These are phyloP conservation scores for Pygocentrus nattereri DNA, from an alignment of 2,797 vertebrate genomes.

Conservation along the genomic window DNA sequence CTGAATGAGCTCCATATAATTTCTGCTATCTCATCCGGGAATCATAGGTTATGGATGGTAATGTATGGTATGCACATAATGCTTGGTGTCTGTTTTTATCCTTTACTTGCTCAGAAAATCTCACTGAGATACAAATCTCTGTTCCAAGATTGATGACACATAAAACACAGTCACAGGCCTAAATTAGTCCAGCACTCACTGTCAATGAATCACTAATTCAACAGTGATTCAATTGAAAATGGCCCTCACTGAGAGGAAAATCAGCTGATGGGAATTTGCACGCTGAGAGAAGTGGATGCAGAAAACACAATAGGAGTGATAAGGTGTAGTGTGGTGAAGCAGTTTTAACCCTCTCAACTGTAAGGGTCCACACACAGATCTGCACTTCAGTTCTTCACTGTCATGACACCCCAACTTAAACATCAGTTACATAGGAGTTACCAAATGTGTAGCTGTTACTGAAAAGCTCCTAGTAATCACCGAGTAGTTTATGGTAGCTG, in stretches of 20 bases:
- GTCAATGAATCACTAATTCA: not conserved
- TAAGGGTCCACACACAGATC: not conserved
- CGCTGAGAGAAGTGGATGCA: not conserved
- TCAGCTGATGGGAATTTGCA: not conserved
- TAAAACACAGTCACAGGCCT: not conserved
- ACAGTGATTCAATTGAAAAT: not conserved
- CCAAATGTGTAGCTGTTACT: too few relatives aligned
- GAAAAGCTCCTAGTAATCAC: too few relatives aligned
- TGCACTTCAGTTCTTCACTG: not conserved
- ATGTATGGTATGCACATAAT: not conserved
- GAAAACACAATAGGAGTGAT: not conserved
- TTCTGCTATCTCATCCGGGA: not conserved
- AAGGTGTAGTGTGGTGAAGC: not conserved
- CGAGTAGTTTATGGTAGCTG: too few relatives aligned
- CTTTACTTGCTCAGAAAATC: conserved; percentile 2
- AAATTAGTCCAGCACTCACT: not conserved
- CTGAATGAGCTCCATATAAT: too few relatives aligned
- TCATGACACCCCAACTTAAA: too few relatives aligned
- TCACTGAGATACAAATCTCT: not conserved
- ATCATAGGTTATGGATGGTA: not conserved
- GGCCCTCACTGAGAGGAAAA: not conserved
- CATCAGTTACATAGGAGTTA: too few relatives aligned
- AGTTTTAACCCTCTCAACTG: not conserved
- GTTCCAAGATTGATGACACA: not conserved
- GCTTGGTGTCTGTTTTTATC: not conserved